Evolutionary conservation across 2,888 invertebrate species (phyloP), one percentile per base, ranked within the genome.

Genomic region (Rapana venosa): DNA sequence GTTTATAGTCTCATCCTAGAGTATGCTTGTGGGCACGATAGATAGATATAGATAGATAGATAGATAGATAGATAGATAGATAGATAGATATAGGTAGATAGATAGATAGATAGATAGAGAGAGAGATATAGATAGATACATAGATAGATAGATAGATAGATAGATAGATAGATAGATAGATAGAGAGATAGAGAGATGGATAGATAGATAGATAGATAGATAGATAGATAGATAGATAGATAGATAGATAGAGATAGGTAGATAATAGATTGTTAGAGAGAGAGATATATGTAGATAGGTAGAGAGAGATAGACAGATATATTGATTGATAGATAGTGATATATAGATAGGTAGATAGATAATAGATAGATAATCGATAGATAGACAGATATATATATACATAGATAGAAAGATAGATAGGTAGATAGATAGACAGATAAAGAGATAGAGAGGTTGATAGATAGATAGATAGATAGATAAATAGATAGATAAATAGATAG

Each of bases 201-300:
- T 32, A 86, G 22, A 86, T 32, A 66, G 22, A 86, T 30, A 66
- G 32, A 86, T 4, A 86, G 0, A 86, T 30, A 86, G 32, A 86
- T 30, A 86, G 15, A 86, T 30, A 86, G 22, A 86, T 32, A 86
- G 32, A 86, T 32, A 66, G 17, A 86, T 61, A 86, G 66, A 86
- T 32, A 66, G 32, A 86, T 30, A 86, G 32, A n/a, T n/a, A n/a
- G n/a, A 47, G 47, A 47, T 47, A 47, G 8, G 47, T 5, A 47
- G 47, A 47, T 17, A 66, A 13, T 17, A 66, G 66, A 66, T 22
- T 6, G 66, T 6, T 17, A 66, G 66, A 17, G n/a, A n/a, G n/a
- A n/a, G n/a, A 47, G 47, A 47, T 8, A 47, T 2, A 47, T 8
- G 47, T 8, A 47, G 47, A 47, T 8, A 47, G 47, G 8, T 8